These are phyloP conservation scores for Pomacea canaliculata DNA, from an alignment of 2,888 invertebrate genomes.

Conservation along the genomic window DNA sequence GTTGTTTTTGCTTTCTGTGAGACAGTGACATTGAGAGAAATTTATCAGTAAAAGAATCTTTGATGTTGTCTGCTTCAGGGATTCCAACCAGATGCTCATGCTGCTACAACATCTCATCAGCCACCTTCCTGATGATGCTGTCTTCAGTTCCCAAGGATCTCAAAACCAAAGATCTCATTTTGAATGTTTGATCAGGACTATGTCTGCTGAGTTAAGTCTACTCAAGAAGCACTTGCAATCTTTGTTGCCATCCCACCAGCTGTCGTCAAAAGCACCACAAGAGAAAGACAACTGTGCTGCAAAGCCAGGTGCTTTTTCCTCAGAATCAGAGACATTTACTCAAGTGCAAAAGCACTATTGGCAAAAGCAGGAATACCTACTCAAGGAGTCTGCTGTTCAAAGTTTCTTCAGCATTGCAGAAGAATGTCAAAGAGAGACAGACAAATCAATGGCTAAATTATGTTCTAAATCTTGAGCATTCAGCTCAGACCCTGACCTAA, in stretches of 20 bases:
- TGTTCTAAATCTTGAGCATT: constrained; percentile 1
- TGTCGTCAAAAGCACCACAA: background rate
- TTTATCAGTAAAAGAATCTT: too few species aligned
- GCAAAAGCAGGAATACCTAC: background rate
- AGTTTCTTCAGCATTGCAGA: background rate
- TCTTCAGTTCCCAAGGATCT: background rate
- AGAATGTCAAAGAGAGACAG: background rate
- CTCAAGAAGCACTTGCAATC: background rate
- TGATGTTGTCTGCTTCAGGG: background rate
- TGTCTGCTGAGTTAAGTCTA: constrained; percentile 1
- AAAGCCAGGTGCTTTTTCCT: background rate
- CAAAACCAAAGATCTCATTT: background rate
- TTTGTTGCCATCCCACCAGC: background rate
- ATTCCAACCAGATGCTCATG: constrained; percentile 14
- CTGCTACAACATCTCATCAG: constrained; percentile 5
- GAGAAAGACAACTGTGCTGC: background rate
- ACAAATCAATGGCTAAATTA: constrained; percentile 7
- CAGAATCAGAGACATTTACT: constrained; percentile 5
- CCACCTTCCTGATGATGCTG: constrained; percentile 11
- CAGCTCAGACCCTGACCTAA: too few species aligned
- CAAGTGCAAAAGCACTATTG: background rate
- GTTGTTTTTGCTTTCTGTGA: background rate
- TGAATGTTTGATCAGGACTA: background rate
- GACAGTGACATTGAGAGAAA: background rate
- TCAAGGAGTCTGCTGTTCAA: background rate